phyloP scores from a whole-genome alignment of 1,140 invertebrate genomes.

The Sarcophaga peregrina region DNA sequence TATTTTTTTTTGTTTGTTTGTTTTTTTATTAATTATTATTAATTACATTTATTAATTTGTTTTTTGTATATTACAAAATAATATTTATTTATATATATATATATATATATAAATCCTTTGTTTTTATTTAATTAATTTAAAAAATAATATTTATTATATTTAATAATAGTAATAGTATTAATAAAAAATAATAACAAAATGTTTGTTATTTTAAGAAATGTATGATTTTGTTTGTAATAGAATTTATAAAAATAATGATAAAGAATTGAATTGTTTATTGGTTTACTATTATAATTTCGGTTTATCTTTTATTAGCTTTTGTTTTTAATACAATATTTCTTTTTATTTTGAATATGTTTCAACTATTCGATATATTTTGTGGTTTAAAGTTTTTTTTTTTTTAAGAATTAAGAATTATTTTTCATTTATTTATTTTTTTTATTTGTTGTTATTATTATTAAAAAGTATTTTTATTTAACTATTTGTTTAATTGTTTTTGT shows the following conservation, averaged over 20 bases:
- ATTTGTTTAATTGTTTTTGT: background rate
- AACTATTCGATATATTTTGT: constrained; percentile 13
- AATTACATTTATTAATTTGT: constrained; percentile 6
- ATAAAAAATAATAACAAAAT: constrained; percentile 6
- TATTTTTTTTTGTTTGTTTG: constrained; percentile 4
- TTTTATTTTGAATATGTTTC: constrained; percentile 20
- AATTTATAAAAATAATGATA: background rate
- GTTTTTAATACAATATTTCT: constrained; percentile 8
- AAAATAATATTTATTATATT: background rate
- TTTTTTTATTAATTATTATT: background rate
- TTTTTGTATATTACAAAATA: constrained; percentile 19
- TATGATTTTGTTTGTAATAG: background rate
- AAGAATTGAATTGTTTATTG: background rate
- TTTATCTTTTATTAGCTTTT: background rate
- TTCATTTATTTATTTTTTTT: background rate
- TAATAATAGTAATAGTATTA: background rate
- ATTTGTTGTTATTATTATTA: background rate
- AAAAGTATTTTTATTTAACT: constrained; percentile 6
- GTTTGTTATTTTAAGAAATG: constrained; percentile 5
- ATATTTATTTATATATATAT: constrained; percentile 17
- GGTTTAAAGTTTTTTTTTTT: background rate
- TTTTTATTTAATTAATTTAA: background rate
- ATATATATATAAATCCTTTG: background rate
- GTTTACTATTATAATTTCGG: background rate
- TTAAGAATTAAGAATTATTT: background rate